Conservation (phyloP, 2,113 vertebrate species). For the Agapornis roseicollis region DNA sequence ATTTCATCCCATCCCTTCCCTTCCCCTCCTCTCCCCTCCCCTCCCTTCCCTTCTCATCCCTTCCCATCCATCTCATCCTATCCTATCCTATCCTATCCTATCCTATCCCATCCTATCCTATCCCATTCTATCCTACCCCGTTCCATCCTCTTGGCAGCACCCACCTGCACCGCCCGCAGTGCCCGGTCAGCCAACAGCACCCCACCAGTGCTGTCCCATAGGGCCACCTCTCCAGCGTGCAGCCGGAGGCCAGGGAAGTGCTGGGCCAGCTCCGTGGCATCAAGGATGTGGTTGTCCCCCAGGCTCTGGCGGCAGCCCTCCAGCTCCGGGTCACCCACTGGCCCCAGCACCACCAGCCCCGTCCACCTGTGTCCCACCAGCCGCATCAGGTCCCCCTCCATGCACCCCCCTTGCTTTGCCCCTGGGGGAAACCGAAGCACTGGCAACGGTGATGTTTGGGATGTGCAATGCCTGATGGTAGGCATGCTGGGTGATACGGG, state of each 20-base stretch:
- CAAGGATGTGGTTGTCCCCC: slow-evolving; percentile 1
- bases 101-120: too few relatives aligned
- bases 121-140: accelerated
- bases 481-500: background rate
- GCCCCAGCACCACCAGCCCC: slow-evolving; percentile 82
- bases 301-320: slow-evolving; percentile 60
- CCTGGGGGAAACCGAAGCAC: background rate
- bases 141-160: background rate
- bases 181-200: slow-evolving; percentile 87
- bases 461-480: background rate
- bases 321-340: slow-evolving; percentile 62
- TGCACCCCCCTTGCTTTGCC: accelerated
- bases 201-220: slow-evolving; percentile 81
- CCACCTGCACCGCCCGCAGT: slow-evolving; percentile 83
- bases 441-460: accelerated
- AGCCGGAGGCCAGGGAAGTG: slow-evolving; percentile 79
- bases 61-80: too few relatives aligned
- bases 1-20: too few relatives aligned
- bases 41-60: too few relatives aligned
- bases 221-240: slow-evolving; percentile 68
- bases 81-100: accelerated
- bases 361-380: slow-evolving; percentile 64
- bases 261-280: slow-evolving; percentile 57
- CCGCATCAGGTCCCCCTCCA: background rate
- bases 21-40: too few relatives aligned